These are phyloP conservation scores for Nycticebus coucang DNA, from an alignment of 2,113 vertebrate genomes.

Conservation along the genomic window DNA sequence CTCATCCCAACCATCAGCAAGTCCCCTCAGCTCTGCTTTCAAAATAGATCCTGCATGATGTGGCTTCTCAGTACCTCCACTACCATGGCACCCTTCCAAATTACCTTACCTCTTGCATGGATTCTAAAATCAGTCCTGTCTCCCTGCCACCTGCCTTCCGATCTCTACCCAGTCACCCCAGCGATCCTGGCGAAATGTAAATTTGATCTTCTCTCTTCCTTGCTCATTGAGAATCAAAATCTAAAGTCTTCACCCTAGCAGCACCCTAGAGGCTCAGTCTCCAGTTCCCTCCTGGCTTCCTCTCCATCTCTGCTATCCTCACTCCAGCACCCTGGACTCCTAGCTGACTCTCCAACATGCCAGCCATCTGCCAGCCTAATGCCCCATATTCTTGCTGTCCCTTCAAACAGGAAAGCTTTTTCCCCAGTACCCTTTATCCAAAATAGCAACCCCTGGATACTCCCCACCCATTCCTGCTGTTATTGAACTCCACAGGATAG, in stretches of 20 bases:
- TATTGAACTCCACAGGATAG: not conserved
- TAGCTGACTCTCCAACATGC: not conserved
- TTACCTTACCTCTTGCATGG: not conserved
- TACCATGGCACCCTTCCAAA: not conserved
- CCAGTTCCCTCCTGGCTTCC: not conserved
- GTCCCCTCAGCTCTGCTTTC: not conserved
- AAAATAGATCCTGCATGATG: not conserved
- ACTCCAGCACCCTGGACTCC: not conserved
- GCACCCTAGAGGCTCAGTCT: not conserved
- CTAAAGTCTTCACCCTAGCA: not conserved
- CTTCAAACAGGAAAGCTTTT: not conserved
- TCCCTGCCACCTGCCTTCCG: not conserved
- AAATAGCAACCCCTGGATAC: not conserved
- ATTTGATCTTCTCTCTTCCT: not conserved
- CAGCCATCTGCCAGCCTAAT: not conserved
- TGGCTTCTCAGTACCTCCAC: not conserved
- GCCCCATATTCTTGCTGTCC: not conserved
- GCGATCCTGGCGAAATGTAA: not conserved
- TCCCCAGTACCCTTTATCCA: not conserved
- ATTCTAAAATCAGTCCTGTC: not conserved
- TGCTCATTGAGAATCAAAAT: not conserved
- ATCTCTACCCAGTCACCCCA: not conserved
- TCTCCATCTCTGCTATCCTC: rapidly evolving
- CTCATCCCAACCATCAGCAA: no score
- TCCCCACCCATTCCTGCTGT: not conserved